Conservation (phyloP, 2,797 vertebrate genomes). For the Darevskia nairensis region DNA sequence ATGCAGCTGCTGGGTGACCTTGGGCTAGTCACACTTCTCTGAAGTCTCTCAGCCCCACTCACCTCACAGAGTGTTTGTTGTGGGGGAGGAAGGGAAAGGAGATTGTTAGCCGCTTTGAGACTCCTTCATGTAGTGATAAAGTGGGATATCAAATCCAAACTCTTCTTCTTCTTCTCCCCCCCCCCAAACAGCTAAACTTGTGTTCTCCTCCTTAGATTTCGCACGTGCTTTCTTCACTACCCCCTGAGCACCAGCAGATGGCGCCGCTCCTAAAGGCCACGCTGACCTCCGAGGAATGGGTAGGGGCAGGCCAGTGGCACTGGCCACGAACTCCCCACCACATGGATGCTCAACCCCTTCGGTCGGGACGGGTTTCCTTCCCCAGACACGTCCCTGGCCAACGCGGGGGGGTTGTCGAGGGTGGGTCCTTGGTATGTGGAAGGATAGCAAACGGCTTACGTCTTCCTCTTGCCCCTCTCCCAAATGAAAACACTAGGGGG, state of each 20-base stretch:
- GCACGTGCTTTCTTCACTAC: conserved; percentile 48
- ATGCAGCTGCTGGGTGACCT: too few relatives aligned
- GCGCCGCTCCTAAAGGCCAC: conserved; percentile 60
- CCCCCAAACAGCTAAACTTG: conserved; percentile 12
- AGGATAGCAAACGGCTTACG: neutral
- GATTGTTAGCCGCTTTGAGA: too few relatives aligned
- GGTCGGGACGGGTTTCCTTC: neutral
- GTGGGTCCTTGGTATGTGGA: neutral
- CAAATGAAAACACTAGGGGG: conserved; percentile 59
- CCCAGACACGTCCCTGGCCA: neutral
- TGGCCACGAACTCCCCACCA: too few relatives aligned
- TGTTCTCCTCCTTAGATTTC: conserved; percentile 51
- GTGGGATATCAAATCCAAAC: too few relatives aligned
- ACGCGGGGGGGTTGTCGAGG: rapidly evolving
- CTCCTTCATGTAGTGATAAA: too few relatives aligned
- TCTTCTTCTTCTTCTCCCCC: neutral
- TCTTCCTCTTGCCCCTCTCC: conserved; percentile 45
- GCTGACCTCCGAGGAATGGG: conserved; percentile 64
- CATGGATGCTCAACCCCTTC: too few relatives aligned
- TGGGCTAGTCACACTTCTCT: too few relatives aligned
- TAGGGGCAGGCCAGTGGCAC: conserved; percentile 34
- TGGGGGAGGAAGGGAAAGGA: too few relatives aligned
- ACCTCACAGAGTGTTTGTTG: too few relatives aligned
- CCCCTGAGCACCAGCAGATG: conserved; percentile 40
- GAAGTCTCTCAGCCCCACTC: too few relatives aligned